phyloP scores from a whole-genome alignment of 2,113 vertebrate genomes.

The Lophius piscatorius region DNA sequence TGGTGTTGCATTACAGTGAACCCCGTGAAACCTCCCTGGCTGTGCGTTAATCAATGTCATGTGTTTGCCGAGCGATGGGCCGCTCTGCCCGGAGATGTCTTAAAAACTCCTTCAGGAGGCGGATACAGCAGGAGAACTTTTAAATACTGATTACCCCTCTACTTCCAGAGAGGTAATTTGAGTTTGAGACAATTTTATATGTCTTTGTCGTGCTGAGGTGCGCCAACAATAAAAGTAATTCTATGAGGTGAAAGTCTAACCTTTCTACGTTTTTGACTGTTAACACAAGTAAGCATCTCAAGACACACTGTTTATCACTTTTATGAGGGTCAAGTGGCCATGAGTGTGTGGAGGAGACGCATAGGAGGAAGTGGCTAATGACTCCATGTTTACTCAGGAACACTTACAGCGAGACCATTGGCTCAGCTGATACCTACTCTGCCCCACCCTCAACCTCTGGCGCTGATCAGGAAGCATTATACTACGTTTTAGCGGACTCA shows the following conservation, averaged over 20 bases:
- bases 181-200: constrained; percentile 32
- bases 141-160: constrained; percentile 46
- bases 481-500: constrained; percentile 40
- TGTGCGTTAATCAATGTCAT: constrained; percentile 65
- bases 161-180: constrained; percentile 34
- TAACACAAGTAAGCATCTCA: constrained; percentile 46
- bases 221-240: constrained; percentile 38
- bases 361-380: constrained; percentile 60
- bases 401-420: constrained; percentile 27
- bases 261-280: constrained; percentile 13
- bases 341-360: constrained; percentile 30
- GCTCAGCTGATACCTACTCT: constrained; percentile 8
- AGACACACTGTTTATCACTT: constrained; percentile 65
- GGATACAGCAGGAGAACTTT: constrained; percentile 38
- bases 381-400: constrained; percentile 58
- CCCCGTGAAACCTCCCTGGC: constrained; percentile 60
- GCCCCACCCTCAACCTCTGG: constrained; percentile 10
- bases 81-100: constrained; percentile 43
- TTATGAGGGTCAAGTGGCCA: constrained; percentile 67
- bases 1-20: constrained; percentile 71
- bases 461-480: constrained; percentile 18
- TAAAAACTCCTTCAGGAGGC: constrained; percentile 54
- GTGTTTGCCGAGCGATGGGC: constrained; percentile 55
- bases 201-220: constrained; percentile 32
- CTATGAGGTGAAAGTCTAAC: constrained; percentile 39